phyloP scores from a whole-genome alignment of 2,888 invertebrate genomes.

The Rapana venosa region DNA sequence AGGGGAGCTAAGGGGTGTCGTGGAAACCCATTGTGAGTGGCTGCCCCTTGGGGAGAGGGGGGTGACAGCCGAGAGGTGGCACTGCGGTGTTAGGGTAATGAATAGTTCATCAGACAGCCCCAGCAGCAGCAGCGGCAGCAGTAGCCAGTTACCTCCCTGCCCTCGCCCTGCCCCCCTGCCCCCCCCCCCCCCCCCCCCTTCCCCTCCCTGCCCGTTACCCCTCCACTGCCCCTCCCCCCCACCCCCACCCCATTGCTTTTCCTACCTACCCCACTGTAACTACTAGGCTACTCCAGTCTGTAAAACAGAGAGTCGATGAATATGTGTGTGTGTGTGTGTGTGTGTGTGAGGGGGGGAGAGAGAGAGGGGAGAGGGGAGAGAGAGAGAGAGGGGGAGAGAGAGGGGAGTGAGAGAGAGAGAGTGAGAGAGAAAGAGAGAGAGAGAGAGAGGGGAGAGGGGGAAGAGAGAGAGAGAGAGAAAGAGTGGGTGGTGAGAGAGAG shows the following conservation, averaged over 20 bases:
- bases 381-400: background rate
- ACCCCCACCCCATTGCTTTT: no score
- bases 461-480: background rate
- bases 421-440: background rate
- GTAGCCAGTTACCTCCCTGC: no score
- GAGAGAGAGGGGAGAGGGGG: background rate
- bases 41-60: background rate
- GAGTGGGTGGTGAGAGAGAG: no score
- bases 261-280: no score
- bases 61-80: background rate
- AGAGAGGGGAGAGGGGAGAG: background rate
- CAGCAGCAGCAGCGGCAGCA: background rate
- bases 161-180: no score
- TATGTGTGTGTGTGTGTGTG: no score
- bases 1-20: background rate
- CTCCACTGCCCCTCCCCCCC: no score
- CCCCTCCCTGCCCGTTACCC: no score
- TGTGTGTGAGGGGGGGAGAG: background rate
- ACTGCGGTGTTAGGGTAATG: background rate
- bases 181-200: no score
- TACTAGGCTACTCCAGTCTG: no score
- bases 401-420: background rate
- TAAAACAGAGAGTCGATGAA: no score
- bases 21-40: slow-evolving; percentile 1
- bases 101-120: slow-evolving; percentile 11